Base-by-base conservation (phyloP, 2,113 vertebrate genomes). In the Lipophrys pholis region DNA sequence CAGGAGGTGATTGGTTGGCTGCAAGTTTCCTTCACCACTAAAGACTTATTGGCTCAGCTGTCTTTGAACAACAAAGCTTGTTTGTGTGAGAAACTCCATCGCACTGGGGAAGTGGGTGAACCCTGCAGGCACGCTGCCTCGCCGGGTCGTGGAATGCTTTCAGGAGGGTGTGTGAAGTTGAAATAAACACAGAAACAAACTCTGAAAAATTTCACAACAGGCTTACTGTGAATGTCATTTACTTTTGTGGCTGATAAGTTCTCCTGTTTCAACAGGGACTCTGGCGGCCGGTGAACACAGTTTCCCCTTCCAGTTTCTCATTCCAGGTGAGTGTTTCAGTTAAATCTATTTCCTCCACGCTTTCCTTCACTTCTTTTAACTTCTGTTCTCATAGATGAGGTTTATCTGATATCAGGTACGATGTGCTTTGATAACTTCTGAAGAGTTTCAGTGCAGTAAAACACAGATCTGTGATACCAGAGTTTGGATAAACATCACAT, bases 231-330 rank as follows among this genome's bases (percentile, higher is more conserved):
- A 41, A 50, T 61, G 15, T 21, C 5, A 41, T 69, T 76, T 16
- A 0, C 11, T 16, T 41, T 52, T 56, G 21, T 68, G 36, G 50
- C 56, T 81, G 35, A 82, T 53, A 1, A 46, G 54, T 11, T 5
- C 3, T 60, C 85, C 8, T 93, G 40, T 93, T 84, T 88, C 87
- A 9, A 0, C 91, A 99, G 98, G 97, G 55, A 93, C 89, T n/a
- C 92, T 99, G 82, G 60, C 89, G 0, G 78, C 95, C 6, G 98
- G 97, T 10, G 96, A 97, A 40, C 96, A 99, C 94, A 95, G 52
- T 80, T 97, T 98, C 48, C 93, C 96, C 0, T 99, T 99, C 94
- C 98, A 96, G 93, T 99, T 99, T 83, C 90, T 96, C 67, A 94
- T 99, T 79, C 97, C 97, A 95, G 95, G 98, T 99, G 91, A 80